Percentiles rank a stretch among this genome's conserved stretches.
Conservation (phyloP, 2,113 vertebrate species). For the Pterocles gutturalis region DNA sequence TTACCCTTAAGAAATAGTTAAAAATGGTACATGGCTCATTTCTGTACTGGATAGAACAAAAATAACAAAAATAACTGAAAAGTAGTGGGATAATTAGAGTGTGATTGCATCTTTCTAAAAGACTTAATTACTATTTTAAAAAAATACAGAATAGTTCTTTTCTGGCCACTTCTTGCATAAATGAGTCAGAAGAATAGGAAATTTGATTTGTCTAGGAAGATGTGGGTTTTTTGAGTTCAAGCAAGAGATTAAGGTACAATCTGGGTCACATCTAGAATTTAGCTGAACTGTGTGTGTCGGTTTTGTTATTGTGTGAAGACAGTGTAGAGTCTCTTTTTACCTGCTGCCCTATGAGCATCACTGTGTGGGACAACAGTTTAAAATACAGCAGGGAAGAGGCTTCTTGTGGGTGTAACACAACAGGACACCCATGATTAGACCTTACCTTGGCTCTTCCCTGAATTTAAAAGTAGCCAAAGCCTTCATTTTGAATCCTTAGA, state of each 20-base stretch:
- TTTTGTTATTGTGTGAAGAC: background rate
- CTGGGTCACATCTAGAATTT: background rate
- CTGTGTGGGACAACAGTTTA: background rate
- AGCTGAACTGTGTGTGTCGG: background rate
- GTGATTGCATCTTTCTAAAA: background rate
- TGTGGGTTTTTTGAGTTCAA: background rate
- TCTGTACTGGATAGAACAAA: background rate
- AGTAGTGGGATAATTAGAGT: background rate
- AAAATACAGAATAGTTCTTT: background rate
- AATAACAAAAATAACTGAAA: background rate
- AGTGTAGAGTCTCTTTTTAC: fast-evolving
- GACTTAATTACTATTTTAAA: background rate
- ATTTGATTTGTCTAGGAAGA: background rate
- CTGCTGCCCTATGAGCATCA: background rate
- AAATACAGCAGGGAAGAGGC: background rate
- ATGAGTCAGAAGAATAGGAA: background rate
- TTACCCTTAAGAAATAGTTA: background rate
- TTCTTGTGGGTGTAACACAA: background rate
- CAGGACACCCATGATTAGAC: background rate
- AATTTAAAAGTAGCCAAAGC: background rate
- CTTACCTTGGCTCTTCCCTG: background rate
- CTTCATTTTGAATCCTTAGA: background rate
- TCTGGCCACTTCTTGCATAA: background rate
- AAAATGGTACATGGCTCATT: background rate
- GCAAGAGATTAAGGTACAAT: background rate